Percentiles rank a stretch among this genome's conserved stretches.
These are phyloP conservation scores for Brachionus asplanchnoidis DNA, from an alignment of 1,140 invertebrate genomes.

Conservation along the genomic window DNA sequence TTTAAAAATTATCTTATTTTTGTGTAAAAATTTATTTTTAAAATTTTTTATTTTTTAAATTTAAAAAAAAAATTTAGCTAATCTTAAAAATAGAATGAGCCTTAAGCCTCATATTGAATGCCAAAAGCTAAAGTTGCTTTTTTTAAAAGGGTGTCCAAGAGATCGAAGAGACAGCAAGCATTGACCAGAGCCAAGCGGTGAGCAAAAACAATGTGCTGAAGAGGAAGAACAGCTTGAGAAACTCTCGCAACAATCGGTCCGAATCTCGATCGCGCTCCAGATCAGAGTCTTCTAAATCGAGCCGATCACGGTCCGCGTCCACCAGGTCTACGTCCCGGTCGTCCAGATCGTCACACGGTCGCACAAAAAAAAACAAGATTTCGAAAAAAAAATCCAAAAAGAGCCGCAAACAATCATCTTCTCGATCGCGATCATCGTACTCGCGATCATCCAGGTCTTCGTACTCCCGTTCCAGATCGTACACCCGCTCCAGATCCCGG, in stretches of 20 bases:
- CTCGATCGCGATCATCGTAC: not conserved
- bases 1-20: not conserved
- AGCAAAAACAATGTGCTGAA: not conserved
- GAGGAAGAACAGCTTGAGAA: not conserved
- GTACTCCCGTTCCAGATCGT: not conserved
- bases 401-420: not conserved
- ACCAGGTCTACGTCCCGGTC: not conserved
- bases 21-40: not conserved
- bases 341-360: not conserved
- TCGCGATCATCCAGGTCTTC: not conserved
- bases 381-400: constrained; percentile 20
- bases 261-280: not conserved
- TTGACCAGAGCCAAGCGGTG: not conserved
- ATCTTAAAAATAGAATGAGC: constrained; percentile 11
- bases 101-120: not conserved
- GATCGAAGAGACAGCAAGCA: not conserved
- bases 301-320: not conserved
- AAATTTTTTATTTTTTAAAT: constrained; percentile 17
- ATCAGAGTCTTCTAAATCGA: not conserved
- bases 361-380: not conserved
- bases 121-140: not conserved
- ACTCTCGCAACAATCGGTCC: not conserved
- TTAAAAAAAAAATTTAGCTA: constrained; percentile 20
- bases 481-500: not conserved
- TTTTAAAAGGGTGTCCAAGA: not conserved